Base-by-base conservation (phyloP, 2,113 vertebrate genomes). In the Lates calcarifer region DNA sequence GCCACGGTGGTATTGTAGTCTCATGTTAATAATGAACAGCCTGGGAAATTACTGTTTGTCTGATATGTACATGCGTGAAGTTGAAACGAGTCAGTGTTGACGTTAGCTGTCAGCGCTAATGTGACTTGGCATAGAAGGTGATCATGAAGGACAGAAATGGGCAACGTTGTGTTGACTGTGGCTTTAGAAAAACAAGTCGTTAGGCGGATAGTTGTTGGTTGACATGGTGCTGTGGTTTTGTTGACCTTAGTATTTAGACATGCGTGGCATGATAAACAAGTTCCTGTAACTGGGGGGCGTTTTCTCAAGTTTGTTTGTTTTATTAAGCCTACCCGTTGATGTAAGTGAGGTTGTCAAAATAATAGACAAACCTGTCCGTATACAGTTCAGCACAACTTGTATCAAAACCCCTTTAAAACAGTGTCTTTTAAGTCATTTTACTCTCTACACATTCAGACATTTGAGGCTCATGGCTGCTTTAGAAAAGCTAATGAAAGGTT, bases 91-190 rank as follows among this genome's bases (percentile, higher is more conserved):
- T 29, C 24, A 12, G 39, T 63, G 47, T 68, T 65, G 15, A 33
- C 62, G 45, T 47, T 60, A 49, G 51, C 69, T 45, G 0, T 53
- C 2, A 6, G 20, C 8, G 33, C 31, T 51, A 85, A 79, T 83
- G 86, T 91, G 80, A 91, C 61, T 72, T 49, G 31, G 12, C 5
- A n/a, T 41, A 66, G 70, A 91, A 93, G 92, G 93, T 92, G 89
- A 93, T 74, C 24, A 61, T 90, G 89, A 93, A 95, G 94, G 92
- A 66, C 94, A 87, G 65, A 22, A 68, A 12, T 20, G n/a, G 17
- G 4, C n/a, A 31, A 58, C 63, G 15, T 20, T 31, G 29, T 11
- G 6, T 12, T 10, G 12, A 2, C 13, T 47, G 7, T 12, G 5
- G 18, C 10, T 66, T 39, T 10, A 8, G n/a, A 6, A 61, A 51